Percentiles rank a stretch among this genome's conserved stretches.
phyloP scores from a whole-genome alignment of 2,797 vertebrate genomes.

The Meda fulgida region DNA sequence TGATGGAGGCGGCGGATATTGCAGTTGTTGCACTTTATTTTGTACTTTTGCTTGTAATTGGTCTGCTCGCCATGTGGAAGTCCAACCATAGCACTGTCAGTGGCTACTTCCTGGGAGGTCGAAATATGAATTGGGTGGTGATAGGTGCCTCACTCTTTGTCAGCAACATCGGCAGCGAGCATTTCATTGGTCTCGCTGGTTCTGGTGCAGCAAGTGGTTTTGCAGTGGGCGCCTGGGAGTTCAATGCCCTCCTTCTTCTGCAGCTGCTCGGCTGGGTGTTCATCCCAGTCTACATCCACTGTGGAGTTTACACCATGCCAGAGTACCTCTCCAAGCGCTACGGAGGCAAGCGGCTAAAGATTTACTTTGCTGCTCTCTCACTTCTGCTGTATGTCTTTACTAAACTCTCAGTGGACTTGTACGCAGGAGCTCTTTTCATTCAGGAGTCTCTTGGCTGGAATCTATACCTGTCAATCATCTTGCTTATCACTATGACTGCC shows the following conservation, averaged over 20 bases:
- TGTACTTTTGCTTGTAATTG: slow-evolving; percentile 91
- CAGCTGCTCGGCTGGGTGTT: slow-evolving; percentile 99
- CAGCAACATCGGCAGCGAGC: slow-evolving; percentile 99
- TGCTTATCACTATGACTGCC: slow-evolving; percentile 95
- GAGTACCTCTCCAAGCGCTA: slow-evolving; percentile 97
- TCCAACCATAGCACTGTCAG: slow-evolving; percentile 95
- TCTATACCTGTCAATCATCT: slow-evolving; percentile 92
- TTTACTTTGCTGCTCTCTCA: slow-evolving; percentile 94
- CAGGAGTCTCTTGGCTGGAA: slow-evolving; percentile 99
- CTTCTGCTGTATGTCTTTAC: slow-evolving; percentile 97
- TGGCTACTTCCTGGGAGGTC: slow-evolving; percentile 97
- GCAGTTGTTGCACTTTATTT: slow-evolving; percentile 96
- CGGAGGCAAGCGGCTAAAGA: slow-evolving; percentile 92
- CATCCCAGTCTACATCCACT: slow-evolving; percentile 96
- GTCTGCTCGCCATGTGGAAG: slow-evolving; percentile 97
- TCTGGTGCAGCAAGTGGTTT: slow-evolving; percentile 97
- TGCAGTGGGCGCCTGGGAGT: slow-evolving; percentile 98
- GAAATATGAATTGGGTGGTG: slow-evolving; percentile 95
- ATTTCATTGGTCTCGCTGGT: slow-evolving; percentile 98
- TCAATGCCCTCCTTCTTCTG: slow-evolving; percentile 96
- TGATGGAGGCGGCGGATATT: slow-evolving; percentile 93
- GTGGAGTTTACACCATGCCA: slow-evolving; percentile 97
- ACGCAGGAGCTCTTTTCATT: slow-evolving; percentile 97
- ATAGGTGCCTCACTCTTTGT: slow-evolving; percentile 97
- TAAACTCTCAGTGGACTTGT: slow-evolving; percentile 97